Percentiles rank a stretch among this genome's conserved stretches.
Conservation (phyloP, 2,888 invertebrate genomes). For the Alitta virens region DNA sequence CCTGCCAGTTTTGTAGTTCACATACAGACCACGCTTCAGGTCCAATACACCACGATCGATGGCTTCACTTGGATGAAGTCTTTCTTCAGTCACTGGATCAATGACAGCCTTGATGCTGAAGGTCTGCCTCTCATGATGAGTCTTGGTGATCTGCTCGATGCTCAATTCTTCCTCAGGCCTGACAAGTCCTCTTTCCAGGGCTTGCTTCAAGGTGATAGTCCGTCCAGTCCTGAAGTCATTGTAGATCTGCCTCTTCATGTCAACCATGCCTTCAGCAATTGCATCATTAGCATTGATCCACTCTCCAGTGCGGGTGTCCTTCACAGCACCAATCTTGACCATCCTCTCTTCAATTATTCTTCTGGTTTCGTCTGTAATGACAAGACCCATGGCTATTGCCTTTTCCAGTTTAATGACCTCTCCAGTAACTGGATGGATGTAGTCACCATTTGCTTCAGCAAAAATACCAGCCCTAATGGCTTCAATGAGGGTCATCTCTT, state of each 20-base stretch:
- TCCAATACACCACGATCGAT: conserved; percentile 56
- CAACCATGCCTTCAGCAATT: conserved; percentile 65
- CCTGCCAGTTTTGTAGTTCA: conserved; percentile 51
- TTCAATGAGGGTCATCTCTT: conserved; percentile 62
- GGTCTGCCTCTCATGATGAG: conserved; percentile 17
- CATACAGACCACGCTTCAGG: conserved; percentile 57
- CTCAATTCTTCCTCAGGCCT: conserved; percentile 6
- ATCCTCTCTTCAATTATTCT: conserved; percentile 57
- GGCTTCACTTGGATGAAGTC: conserved; percentile 61
- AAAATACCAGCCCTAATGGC: conserved; percentile 58
- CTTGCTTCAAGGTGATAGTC: conserved; percentile 42
- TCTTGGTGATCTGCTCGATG: conserved; percentile 4
- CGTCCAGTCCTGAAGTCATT: conserved; percentile 71
- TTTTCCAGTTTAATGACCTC: conserved; percentile 71
- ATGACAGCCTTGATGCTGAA: conserved; percentile 61
- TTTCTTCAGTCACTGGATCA: conserved; percentile 65
- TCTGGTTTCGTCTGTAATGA: conserved; percentile 8
- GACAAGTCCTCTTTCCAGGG: conserved; percentile 33
- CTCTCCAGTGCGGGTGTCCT: conserved; percentile 61
- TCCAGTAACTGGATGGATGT: conserved; percentile 69
- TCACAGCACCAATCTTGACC: conserved; percentile 65
- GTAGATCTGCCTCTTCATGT: conserved; percentile 15
- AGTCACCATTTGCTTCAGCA: conserved; percentile 17
- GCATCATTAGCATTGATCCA: conserved; percentile 68
- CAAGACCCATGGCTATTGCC: conserved; percentile 26